These are phyloP conservation scores for Siniperca undulata DNA, from an alignment of 2,797 vertebrate genomes.

Conservation along the genomic window DNA sequence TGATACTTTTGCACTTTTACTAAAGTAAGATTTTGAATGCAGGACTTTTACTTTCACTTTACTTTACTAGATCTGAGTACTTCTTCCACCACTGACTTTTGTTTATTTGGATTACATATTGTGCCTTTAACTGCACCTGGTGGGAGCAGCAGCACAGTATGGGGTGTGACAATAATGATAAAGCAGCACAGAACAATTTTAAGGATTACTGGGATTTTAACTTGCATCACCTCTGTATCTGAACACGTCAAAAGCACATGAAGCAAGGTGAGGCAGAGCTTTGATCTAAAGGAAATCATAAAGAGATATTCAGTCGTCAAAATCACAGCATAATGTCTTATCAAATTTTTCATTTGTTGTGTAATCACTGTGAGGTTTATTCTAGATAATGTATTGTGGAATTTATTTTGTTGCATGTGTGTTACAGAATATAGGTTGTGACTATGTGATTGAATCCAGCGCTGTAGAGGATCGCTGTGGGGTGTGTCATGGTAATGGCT, in stretches of 20 bases:
- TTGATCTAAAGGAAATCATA: neutral
- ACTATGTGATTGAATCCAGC: slow-evolving; percentile 92
- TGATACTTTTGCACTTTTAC: too few species aligned
- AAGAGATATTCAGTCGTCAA: neutral
- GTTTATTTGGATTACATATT: slow-evolving; percentile 1
- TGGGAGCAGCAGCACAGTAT: neutral
- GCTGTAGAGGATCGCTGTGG: slow-evolving; percentile 94
- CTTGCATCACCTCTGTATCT: neutral
- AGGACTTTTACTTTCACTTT: too few species aligned
- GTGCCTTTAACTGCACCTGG: neutral
- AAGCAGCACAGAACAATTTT: neutral
- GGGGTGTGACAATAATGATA: neutral
- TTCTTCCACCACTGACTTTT: neutral
- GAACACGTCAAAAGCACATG: neutral
- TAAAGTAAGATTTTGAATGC: too few species aligned
- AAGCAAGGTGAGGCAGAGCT: neutral
- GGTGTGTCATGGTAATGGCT: slow-evolving; percentile 92
- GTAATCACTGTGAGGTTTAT: neutral
- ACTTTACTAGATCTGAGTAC: neutral
- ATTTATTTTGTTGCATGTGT: slow-evolving; percentile 18
- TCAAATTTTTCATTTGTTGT: neutral
- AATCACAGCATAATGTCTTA: neutral
- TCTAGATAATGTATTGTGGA: neutral
- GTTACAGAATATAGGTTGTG: slow-evolving; percentile 94
- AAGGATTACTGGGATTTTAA: neutral